Conservation (phyloP, 2,113 vertebrate species). For the Nansenia antarctica region DNA sequence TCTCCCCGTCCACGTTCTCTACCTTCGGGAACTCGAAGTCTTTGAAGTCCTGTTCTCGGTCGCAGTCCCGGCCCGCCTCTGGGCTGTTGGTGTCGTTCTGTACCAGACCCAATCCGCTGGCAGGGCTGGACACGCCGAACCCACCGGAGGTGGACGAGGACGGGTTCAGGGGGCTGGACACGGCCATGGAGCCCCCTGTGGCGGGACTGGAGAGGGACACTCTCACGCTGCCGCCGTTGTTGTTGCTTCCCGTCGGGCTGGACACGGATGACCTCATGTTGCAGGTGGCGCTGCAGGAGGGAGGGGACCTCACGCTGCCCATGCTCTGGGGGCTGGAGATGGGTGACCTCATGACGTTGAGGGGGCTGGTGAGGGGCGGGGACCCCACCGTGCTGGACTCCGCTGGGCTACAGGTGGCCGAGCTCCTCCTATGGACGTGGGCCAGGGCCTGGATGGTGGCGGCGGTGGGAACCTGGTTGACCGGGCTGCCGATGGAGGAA, state of each 20-base stretch:
- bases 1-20: slow-evolving; percentile 85
- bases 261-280: slow-evolving; percentile 89
- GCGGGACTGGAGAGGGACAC: slow-evolving; percentile 90
- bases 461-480: slow-evolving; percentile 79
- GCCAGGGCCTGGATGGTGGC: slow-evolving; percentile 74
- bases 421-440: slow-evolving; percentile 80
- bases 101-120: slow-evolving; percentile 77
- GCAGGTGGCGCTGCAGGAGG: slow-evolving; percentile 82
- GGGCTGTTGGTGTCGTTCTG: slow-evolving; percentile 85
- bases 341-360: slow-evolving; percentile 93
- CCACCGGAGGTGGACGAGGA: slow-evolving; percentile 62
- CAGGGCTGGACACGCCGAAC: slow-evolving; percentile 90
- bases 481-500: slow-evolving; percentile 80
- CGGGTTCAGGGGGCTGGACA: slow-evolving; percentile 73
- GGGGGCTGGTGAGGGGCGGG: slow-evolving; percentile 89
- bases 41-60: slow-evolving; percentile 82
- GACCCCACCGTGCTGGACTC: slow-evolving; percentile 88
- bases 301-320: slow-evolving; percentile 90
- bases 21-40: slow-evolving; percentile 90
- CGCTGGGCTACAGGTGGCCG: slow-evolving; percentile 88
- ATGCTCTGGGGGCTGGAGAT: slow-evolving; percentile 96
- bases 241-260: slow-evolving; percentile 81
- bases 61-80: slow-evolving; percentile 64
- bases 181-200: slow-evolving; percentile 73
- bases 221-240: slow-evolving; percentile 74